Percentiles rank a stretch among this genome's conserved stretches.
phyloP scores from a whole-genome alignment of 2,888 invertebrate genomes.

The Tetanocera ferruginea region DNA sequence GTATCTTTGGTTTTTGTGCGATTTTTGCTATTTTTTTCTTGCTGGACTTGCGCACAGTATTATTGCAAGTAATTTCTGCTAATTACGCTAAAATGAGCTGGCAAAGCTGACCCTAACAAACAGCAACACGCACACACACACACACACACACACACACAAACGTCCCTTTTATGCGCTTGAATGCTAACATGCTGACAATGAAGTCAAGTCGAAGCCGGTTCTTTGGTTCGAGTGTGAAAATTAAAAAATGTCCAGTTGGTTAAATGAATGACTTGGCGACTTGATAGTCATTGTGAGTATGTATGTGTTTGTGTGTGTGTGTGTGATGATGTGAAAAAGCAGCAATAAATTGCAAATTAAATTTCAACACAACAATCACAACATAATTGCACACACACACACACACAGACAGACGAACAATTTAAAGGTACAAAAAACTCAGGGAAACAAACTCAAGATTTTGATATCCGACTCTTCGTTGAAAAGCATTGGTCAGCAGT shows the following conservation, averaged over 20 bases:
- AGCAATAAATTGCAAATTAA: constrained; percentile 32
- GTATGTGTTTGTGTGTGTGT: not conserved
- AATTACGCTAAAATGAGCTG: constrained; percentile 61
- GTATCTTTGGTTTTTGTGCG: not conserved
- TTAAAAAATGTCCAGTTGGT: not conserved
- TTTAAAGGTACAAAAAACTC: no score
- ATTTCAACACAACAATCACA: constrained; percentile 24
- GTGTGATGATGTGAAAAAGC: not conserved
- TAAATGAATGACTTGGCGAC: constrained; percentile 8
- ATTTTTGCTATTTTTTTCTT: not conserved
- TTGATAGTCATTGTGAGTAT: not conserved
- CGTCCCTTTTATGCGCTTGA: no score
- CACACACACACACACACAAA: no score
- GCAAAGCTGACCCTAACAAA: constrained; percentile 50
- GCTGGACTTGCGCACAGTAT: constrained; percentile 15
- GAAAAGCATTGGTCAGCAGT: no score
- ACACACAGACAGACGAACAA: not conserved
- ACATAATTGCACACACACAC: not conserved
- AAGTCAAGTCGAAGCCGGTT: not conserved
- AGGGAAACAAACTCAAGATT: not conserved
- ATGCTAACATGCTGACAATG: no score
- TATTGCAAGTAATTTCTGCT: constrained; percentile 61
- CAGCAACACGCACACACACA: not conserved
- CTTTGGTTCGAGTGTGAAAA: not conserved
- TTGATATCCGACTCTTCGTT: constrained; percentile 6